Evolutionary conservation across 2,113 vertebrate species (phyloP).

Genomic region (Anhinga anhinga): DNA sequence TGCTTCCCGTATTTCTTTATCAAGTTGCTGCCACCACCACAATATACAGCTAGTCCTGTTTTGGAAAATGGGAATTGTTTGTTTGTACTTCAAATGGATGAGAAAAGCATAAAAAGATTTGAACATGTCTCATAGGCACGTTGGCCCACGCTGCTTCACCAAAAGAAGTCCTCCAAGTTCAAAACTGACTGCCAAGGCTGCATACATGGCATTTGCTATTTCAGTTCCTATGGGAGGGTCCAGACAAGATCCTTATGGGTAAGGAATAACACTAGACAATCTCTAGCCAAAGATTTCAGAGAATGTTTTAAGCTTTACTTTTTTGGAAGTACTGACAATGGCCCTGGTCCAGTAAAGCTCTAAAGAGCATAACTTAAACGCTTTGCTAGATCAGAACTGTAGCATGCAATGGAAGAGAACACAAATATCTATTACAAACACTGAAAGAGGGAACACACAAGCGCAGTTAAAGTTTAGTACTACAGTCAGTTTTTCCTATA

Average conservation of each 20-base stretch:
- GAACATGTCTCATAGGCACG: constrained; percentile 18
- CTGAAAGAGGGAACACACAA: background rate
- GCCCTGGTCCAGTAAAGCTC: constrained; percentile 40
- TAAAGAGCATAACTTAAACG: background rate
- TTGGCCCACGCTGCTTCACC: background rate
- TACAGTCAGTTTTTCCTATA: background rate
- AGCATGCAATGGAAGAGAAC: background rate
- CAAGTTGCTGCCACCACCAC: background rate
- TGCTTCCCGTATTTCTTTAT: background rate
- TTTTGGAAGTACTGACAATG: constrained; percentile 51
- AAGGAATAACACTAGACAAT: constrained; percentile 11
- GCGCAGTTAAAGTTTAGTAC: background rate
- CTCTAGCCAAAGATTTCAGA: constrained; percentile 49
- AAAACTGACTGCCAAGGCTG: constrained; percentile 53
- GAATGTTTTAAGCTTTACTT: constrained; percentile 28
- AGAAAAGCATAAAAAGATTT: constrained; percentile 22
- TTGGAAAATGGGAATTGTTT: constrained; percentile 16
- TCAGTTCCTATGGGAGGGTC: constrained; percentile 37
- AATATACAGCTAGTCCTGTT: background rate
- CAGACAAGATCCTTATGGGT: constrained; percentile 52
- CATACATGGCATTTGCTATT: constrained; percentile 54
- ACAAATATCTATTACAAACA: constrained; percentile 1
- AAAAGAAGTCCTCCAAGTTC: constrained; percentile 48
- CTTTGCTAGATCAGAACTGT: constrained; percentile 24
- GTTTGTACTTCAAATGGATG: constrained; percentile 23